These are phyloP conservation scores for Centruroides vittatus DNA, from an alignment of 1,140 invertebrate species.

Conservation along the genomic window DNA sequence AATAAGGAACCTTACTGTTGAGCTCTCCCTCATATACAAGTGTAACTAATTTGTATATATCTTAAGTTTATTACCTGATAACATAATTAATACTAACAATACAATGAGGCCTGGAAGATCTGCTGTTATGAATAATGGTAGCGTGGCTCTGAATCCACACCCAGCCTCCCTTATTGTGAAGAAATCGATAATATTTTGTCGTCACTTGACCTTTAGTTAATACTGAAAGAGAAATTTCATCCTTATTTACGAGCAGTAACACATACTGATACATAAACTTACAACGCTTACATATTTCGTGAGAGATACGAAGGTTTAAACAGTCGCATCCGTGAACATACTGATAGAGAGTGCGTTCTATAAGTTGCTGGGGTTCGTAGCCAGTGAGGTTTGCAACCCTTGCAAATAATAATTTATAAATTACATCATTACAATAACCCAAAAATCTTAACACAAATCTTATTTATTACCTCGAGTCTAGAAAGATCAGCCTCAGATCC, in stretches of 20 bases:
- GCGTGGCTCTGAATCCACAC: constrained; percentile 97
- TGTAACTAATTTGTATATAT: too few relatives aligned
- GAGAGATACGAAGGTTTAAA: constrained; percentile 65
- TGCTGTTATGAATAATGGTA: constrained; percentile 91
- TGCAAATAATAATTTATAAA: too few relatives aligned
- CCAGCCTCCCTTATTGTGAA: constrained; percentile 89
- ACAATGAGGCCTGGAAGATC: constrained; percentile 86
- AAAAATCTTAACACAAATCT: too few relatives aligned
- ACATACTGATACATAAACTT: too few relatives aligned
- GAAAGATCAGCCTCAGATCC: constrained; percentile 85
- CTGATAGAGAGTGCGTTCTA: constrained; percentile 92
- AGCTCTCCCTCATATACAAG: too few relatives aligned
- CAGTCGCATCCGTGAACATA: constrained; percentile 86
- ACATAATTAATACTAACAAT: constrained; percentile 96
- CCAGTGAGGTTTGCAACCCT: constrained; percentile 84
- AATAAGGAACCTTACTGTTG: too few relatives aligned
- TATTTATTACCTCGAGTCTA: constrained; percentile 64
- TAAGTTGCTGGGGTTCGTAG: constrained; percentile 91
- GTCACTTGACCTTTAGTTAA: constrained; percentile 89
- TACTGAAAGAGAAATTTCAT: constrained; percentile 45
- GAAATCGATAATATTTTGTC: constrained; percentile 88
- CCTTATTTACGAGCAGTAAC: too few relatives aligned
- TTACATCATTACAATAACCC: too few relatives aligned
- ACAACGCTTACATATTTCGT: constrained; percentile 65
- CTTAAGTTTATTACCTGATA: constrained; percentile 28